Conservation (phyloP, 2,797 vertebrate species). For the Myotis pilosus region DNA sequence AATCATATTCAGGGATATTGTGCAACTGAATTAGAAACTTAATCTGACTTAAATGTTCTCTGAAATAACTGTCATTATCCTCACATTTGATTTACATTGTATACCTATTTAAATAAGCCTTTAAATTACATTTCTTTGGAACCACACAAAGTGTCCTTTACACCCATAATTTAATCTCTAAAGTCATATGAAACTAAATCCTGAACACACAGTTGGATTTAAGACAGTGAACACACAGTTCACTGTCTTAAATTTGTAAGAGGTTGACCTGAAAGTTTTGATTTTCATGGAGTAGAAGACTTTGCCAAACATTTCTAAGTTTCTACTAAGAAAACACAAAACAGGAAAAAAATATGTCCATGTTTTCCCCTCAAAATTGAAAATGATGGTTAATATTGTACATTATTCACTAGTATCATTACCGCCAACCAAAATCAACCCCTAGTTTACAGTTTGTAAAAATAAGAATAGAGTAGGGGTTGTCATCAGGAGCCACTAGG, state of each 20-base stretch:
- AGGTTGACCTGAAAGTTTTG: background rate
- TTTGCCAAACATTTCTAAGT: background rate
- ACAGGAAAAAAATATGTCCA: background rate
- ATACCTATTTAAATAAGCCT: slow-evolving; percentile 47
- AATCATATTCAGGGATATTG: background rate
- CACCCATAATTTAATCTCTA: background rate
- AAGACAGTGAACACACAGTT: too few relatives aligned
- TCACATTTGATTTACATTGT: slow-evolving; percentile 48
- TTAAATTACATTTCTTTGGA: slow-evolving; percentile 35
- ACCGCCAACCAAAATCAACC: background rate
- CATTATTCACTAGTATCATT: background rate
- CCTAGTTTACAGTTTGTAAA: background rate
- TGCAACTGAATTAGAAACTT: slow-evolving; percentile 48
- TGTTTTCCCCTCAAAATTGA: background rate
- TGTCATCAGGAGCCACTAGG: slow-evolving; percentile 42
- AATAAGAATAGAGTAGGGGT: background rate
- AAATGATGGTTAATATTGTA: background rate
- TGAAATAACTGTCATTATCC: slow-evolving; percentile 58
- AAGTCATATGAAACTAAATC: slow-evolving; percentile 21
- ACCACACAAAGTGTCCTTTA: background rate
- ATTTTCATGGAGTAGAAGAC: slow-evolving; percentile 8
- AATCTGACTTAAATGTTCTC: slow-evolving; percentile 57
- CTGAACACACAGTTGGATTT: background rate
- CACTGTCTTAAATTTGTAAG: background rate
- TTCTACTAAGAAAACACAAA: background rate